Evolutionary conservation across 2,797 vertebrate species (phyloP).

Genomic region (Tenualosa ilisha): DNA sequence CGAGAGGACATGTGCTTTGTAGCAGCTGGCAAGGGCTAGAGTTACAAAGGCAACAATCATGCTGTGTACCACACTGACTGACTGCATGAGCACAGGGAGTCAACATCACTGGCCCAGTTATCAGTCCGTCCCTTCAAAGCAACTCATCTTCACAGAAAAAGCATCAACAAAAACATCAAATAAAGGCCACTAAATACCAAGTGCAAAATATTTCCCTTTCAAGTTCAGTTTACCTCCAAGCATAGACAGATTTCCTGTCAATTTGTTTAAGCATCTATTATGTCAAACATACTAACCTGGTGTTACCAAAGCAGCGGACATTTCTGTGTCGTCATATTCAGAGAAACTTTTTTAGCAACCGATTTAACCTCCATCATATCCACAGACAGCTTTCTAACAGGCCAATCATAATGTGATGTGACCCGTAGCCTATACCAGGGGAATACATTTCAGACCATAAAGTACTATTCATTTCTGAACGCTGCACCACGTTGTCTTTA

Average conservation of each 20-base stretch:
- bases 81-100: not conserved
- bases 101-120: slow-evolving; percentile 21
- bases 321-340: not conserved
- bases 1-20: slow-evolving; percentile 26
- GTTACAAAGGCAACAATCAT: slow-evolving; percentile 45
- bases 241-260: not conserved
- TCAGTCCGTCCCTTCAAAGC: not conserved
- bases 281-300: not conserved
- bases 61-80: slow-evolving; percentile 6
- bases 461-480: not conserved
- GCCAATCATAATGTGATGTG: not conserved
- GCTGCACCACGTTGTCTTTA: not conserved
- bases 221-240: not conserved
- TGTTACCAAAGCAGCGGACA: not conserved
- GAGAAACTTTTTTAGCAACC: not conserved
- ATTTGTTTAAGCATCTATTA: not conserved
- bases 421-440: not conserved
- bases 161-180: not conserved
- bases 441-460: not conserved
- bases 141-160: not conserved
- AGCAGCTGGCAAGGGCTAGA: slow-evolving; percentile 45
- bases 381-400: not conserved
- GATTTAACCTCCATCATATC: not conserved
- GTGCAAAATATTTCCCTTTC: not conserved
- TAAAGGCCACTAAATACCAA: not conserved